Evolutionary conservation across 2,113 vertebrate genomes (phyloP), one percentile per base, ranked within the genome.

Genomic region (Nothobranchius kuhntae): DNA sequence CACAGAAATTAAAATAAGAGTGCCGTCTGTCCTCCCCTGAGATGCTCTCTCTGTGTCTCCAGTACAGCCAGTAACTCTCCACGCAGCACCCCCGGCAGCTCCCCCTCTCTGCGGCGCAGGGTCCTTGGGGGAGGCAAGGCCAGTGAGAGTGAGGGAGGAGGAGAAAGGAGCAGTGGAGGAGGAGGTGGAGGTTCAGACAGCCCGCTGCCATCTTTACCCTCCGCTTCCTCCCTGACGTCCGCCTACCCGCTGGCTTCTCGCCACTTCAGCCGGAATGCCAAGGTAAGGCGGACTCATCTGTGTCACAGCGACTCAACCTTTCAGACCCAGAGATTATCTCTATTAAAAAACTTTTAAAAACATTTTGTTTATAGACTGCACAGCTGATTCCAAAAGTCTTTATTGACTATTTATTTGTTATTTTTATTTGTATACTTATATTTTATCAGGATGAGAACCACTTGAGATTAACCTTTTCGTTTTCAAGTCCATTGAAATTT

Each of bases 1-100:
- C n/a, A 24, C 59, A 21, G 48, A 44, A 73, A 73, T 11, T 2
- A 53, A 77, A 40, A 40, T 36, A 69, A 47, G 30, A 21, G 21
- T 21, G 21, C 21, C 21, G 9, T 3, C 42, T 58, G 24, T 73
- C 40, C 21, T 15, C 45, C 21, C 45, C 66, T 64, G 53, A 64
- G 17, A 42, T 75, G 52, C 52, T 71, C 13, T 70, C 53, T 57
- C 42, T 47, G 54, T 51, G 3, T 45, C 73, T 80, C 17, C 85
- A 96, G 95, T 73, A 96, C 94, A 30, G 93, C 95, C 81, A 95
- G 93, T 84, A 95, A 95, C 84, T 96, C 95, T 75, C 95, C 95
- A 13, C 94, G 94, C 82, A 96, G 95, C 89, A 95, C 95, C 2
- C 95, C 95, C 0, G 94, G 93, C 84, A 95, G 92, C 90, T 96